Evolutionary conservation across 2,888 invertebrate genomes (phyloP).

Genomic region (Drosophila tanythrix): DNA sequence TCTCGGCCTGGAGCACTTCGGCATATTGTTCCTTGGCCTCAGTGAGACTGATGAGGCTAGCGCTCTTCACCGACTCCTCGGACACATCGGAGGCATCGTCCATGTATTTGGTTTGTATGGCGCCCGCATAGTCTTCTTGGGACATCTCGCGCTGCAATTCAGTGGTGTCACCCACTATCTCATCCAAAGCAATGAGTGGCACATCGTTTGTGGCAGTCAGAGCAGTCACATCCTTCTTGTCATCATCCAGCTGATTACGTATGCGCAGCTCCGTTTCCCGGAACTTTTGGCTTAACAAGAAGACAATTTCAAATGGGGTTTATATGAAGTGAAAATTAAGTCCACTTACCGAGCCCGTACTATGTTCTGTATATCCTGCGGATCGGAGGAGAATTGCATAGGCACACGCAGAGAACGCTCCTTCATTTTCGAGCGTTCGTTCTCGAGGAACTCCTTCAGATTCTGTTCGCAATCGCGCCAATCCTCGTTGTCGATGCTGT

Average conservation of each 20-base stretch:
- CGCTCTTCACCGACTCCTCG: conserved; percentile 65
- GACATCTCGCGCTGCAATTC: conserved; percentile 51
- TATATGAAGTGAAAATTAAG: background rate
- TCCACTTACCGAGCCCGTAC: conserved; percentile 80
- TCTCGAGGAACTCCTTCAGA: conserved; percentile 82
- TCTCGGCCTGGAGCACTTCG: conserved; percentile 72
- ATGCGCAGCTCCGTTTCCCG: conserved; percentile 81
- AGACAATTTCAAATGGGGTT: background rate
- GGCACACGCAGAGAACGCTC: conserved; percentile 76
- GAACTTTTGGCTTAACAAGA: conserved; percentile 77
- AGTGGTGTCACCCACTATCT: conserved; percentile 31
- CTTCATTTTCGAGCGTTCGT: conserved; percentile 82
- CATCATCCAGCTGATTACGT: conserved; percentile 75
- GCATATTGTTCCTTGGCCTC: conserved; percentile 75
- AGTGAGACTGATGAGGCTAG: conserved; percentile 72
- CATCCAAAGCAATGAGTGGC: conserved; percentile 44
- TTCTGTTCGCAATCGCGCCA: conserved; percentile 83
- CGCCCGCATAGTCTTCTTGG: conserved; percentile 46
- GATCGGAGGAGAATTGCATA: conserved; percentile 80
- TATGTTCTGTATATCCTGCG: conserved; percentile 81
- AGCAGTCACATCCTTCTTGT: conserved; percentile 47
- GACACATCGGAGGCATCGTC: conserved; percentile 79
- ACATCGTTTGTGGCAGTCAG: conserved; percentile 23
- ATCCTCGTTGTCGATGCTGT: conserved; percentile 82
- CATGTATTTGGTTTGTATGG: conserved; percentile 54